Percentiles rank a stretch among this genome's conserved stretches.
Conservation (phyloP, 2,113 vertebrate genomes). For the Micronycteris hirsuta region DNA sequence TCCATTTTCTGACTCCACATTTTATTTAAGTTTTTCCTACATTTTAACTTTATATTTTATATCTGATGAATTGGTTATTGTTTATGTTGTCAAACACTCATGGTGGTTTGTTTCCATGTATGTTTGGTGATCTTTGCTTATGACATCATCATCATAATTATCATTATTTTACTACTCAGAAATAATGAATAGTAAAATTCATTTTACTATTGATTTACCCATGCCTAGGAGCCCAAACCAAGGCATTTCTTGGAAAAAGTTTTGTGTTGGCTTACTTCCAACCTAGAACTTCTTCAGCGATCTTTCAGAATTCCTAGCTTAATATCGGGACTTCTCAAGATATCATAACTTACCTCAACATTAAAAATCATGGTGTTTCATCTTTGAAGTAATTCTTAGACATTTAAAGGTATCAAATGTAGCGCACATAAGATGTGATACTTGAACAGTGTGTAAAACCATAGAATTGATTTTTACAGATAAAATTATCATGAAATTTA, state of each 20-base stretch:
- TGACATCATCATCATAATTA: background rate
- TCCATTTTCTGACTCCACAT: background rate
- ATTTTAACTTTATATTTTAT: background rate
- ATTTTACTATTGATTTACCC: too few species aligned
- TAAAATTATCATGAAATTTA: background rate
- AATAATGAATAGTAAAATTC: too few species aligned
- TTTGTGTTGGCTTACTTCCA: background rate
- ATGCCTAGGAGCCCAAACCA: background rate
- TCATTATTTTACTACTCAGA: background rate
- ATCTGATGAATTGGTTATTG: background rate
- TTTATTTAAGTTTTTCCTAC: slow-evolving; percentile 6
- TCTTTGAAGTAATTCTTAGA: background rate
- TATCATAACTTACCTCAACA: background rate
- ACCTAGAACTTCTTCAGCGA: background rate
- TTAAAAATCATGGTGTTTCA: background rate
- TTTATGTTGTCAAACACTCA: background rate
- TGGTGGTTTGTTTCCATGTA: background rate
- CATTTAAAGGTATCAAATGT: background rate
- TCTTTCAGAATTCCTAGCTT: background rate
- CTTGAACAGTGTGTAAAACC: background rate
- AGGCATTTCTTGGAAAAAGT: background rate
- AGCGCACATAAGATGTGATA: background rate
- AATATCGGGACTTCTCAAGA: background rate
- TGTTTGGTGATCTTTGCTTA: background rate
- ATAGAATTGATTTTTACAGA: background rate